Conservation (phyloP, 2,113 vertebrate species). For the Pseudois nayaur region DNA sequence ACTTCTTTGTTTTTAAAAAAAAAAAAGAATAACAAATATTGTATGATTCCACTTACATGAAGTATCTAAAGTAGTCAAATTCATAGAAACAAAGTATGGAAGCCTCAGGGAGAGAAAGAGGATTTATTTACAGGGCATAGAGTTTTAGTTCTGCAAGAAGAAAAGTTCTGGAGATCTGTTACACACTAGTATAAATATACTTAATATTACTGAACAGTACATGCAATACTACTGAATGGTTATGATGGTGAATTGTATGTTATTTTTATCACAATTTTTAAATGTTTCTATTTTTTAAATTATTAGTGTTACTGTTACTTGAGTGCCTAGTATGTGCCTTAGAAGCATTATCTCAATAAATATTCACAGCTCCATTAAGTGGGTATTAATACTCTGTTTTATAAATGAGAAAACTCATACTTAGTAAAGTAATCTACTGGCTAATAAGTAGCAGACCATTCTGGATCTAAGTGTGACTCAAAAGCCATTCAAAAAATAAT, state of each 20-base stretch:
- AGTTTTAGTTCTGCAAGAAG: background rate
- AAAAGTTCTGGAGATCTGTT: background rate
- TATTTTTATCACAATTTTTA: background rate
- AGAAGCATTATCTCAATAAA: background rate
- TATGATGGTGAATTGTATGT: background rate
- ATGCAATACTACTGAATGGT: background rate
- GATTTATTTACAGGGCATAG: background rate
- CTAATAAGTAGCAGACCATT: background rate
- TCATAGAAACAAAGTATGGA: background rate
- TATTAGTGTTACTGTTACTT: background rate
- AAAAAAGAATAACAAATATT: background rate
- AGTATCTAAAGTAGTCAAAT: background rate
- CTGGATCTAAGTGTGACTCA: background rate
- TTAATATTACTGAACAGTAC: background rate
- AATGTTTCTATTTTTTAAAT: background rate
- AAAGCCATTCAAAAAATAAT: background rate
- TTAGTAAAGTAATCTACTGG: background rate
- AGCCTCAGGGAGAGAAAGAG: fast-evolving
- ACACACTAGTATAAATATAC: background rate
- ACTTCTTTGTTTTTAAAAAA: background rate
- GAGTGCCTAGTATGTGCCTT: background rate
- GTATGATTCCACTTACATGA: background rate
- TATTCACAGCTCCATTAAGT: background rate
- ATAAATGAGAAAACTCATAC: background rate
- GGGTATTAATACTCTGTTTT: background rate